Evolutionary conservation across 2,113 vertebrate genomes (phyloP).

Genomic region (Paramormyrops kingsleyae): DNA sequence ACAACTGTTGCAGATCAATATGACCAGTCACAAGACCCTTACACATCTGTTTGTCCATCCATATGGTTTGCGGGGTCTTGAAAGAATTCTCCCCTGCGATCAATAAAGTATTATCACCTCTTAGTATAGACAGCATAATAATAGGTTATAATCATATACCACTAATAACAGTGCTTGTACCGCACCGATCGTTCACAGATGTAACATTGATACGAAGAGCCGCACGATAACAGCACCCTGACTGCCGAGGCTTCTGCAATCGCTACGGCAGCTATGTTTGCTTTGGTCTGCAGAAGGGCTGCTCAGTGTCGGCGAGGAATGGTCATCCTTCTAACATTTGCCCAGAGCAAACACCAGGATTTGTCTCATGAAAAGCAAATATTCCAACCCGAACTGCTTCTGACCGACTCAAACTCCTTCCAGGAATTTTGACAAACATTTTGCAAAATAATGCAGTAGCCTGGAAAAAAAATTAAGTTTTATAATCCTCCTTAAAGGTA

Average conservation of each 20-base stretch:
- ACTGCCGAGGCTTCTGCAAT: constrained; percentile 29
- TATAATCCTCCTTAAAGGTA: neutral
- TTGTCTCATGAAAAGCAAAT: constrained; percentile 34
- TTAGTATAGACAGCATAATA: neutral
- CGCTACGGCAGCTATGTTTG: constrained; percentile 34
- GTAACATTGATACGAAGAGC: constrained; percentile 11
- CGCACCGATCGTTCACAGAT: neutral
- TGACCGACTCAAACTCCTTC: neutral
- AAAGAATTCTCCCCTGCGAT: neutral
- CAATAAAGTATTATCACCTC: neutral
- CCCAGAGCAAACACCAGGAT: constrained; percentile 34
- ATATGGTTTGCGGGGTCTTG: neutral
- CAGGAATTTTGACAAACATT: neutral
- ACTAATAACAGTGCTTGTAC: neutral
- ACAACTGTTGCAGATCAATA: neutral
- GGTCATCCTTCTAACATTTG: constrained; percentile 45
- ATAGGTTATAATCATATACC: neutral
- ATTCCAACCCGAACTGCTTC: neutral
- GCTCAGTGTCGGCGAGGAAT: constrained; percentile 38
- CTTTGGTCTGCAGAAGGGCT: constrained; percentile 35
- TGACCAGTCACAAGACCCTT: neutral
- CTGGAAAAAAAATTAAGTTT: neutral
- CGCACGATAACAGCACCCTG: constrained; percentile 5
- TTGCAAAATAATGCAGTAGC: neutral
- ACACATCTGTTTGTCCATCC: neutral